phyloP scores from a whole-genome alignment of 2,888 invertebrate species.

The Camptogramma bilineatum region DNA sequence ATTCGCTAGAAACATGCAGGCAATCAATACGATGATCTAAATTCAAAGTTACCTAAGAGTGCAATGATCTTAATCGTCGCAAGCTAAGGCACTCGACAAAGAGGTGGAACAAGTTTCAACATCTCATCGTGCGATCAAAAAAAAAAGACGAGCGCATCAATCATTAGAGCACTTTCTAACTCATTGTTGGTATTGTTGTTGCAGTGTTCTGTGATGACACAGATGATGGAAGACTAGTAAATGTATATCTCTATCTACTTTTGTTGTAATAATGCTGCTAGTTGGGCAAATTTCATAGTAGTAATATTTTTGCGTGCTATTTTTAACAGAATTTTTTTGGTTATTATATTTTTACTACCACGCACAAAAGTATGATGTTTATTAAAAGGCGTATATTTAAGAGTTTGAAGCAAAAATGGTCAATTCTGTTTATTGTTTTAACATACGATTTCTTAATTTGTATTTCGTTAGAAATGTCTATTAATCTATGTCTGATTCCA shows the following conservation, averaged over 20 bases:
- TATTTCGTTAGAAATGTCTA: too few relatives aligned
- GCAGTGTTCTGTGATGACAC: conserved; percentile 38
- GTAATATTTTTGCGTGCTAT: too few relatives aligned
- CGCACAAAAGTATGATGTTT: too few relatives aligned
- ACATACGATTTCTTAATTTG: too few relatives aligned
- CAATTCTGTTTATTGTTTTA: too few relatives aligned
- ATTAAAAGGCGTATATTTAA: too few relatives aligned
- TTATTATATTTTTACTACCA: too few relatives aligned
- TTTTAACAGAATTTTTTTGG: too few relatives aligned
- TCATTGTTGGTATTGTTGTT: conserved; percentile 60
- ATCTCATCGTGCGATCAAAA: conserved; percentile 66
- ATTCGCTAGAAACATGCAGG: neutral
- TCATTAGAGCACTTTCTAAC: conserved; percentile 77
- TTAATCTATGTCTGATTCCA: too few relatives aligned
- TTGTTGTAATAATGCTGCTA: too few relatives aligned
- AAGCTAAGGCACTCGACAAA: conserved; percentile 52
- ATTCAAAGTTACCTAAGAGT: conserved; percentile 28
- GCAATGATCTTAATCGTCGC: conserved; percentile 55
- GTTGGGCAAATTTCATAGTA: too few relatives aligned
- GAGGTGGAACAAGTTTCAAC: conserved; percentile 67
- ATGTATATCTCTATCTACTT: neutral
- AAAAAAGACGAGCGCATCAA: conserved; percentile 69
- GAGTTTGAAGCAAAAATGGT: too few relatives aligned
- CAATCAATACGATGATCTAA: neutral
- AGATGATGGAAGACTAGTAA: neutral